Evolutionary conservation across 2,113 vertebrate species (phyloP), one percentile per base, ranked within the genome.

Genomic region (Paradisaea rubra): DNA sequence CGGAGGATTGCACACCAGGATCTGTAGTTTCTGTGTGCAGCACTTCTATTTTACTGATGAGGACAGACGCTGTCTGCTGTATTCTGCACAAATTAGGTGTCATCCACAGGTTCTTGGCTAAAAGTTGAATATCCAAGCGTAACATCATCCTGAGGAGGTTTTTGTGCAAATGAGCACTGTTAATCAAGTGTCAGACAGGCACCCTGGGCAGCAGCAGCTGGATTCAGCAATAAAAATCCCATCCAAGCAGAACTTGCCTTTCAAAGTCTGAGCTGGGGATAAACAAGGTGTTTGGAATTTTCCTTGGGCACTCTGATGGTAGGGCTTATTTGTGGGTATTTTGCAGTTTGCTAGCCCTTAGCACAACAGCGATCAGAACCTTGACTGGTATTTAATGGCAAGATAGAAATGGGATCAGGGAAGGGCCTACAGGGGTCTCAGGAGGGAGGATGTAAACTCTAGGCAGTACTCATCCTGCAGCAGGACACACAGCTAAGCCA

Each of bases 391-490:
- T 47, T 68, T 47, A 70, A 65, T 8, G 31, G 37, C 41, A 76
- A 20, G 42, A 11, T 31, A 69, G 33, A 76, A 50, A 72, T 0
- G 3, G 27, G 20, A 83, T 28, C 42, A 71, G 44, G 41, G 47
- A 77, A 81, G 13, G 11, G 57, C 25, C 41, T 54, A 35, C 50
- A 81, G 54, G 2, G 4, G 42, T 54, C 64, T 71, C 35, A 39
- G 45, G 25, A 65, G 25, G 27, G 28, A 68, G 12, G 22, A 37
- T 27, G 23, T 39, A 47, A 91, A n/a, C 64, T 47, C 57, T 20
- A 0, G 2, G n/a, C 9, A 9, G 49, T 17, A 13, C 17, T 57
- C 28, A 17, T 44, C 5, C 24, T 6, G 1, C 52, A 60, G 57
- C 47, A 87, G 53, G 33, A 78, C 61, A 64, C 30, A 56, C 11